Evolutionary conservation across 2,888 invertebrate species (phyloP).

Genomic region (Dioctria rufipes): DNA sequence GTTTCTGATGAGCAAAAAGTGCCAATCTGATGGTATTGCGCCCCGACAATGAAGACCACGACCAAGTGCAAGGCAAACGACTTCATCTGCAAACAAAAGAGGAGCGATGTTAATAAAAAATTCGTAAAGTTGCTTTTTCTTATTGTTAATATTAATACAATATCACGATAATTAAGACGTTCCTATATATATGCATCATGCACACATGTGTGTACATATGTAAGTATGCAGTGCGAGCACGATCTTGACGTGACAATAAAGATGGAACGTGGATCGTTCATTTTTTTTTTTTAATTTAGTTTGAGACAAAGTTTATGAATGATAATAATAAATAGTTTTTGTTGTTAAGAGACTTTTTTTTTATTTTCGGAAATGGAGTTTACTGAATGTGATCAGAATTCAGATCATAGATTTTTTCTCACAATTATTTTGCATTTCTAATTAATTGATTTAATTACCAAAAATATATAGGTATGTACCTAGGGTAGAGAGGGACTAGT

Average conservation of each 20-base stretch:
- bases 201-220: too few relatives aligned
- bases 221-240: not conserved
- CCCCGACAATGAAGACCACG: conserved; percentile 64
- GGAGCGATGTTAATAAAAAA: conserved; percentile 3
- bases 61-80: conserved; percentile 71
- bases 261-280: not conserved
- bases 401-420: too few relatives aligned
- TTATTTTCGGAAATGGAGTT: too few relatives aligned
- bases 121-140: conserved; percentile 7
- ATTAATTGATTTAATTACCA: too few relatives aligned
- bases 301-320: too few relatives aligned
- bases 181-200: too few relatives aligned
- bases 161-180: conserved; percentile 7
- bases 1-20: conserved; percentile 55
- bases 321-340: not conserved
- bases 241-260: not conserved
- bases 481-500: too few relatives aligned
- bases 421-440: too few relatives aligned
- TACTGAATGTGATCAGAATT: too few relatives aligned
- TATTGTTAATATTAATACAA: conserved; percentile 29
- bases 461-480: too few relatives aligned
- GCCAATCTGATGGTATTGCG: conserved; percentile 58
- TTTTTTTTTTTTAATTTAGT: not conserved
- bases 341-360: not conserved
- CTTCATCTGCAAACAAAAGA: conserved; percentile 65